Evolutionary conservation across 2,888 invertebrate genomes (phyloP), one percentile per base, ranked within the genome.

Genomic region (Strigamia maritima): DNA sequence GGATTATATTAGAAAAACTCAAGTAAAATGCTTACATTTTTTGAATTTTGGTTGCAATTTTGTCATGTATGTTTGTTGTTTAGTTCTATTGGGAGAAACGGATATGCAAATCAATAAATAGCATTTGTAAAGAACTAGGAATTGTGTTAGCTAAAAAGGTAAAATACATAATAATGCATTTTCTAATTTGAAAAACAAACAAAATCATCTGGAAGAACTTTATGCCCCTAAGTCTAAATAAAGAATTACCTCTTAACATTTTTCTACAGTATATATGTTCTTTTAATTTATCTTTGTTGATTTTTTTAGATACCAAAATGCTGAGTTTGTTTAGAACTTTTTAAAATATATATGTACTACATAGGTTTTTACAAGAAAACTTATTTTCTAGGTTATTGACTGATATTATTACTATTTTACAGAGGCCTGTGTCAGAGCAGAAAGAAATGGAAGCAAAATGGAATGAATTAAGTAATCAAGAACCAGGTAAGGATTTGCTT

Each of bases 71-170:
- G 81, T 31, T 49, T 79, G 44, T 40, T 75, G 40, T n/a, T 44
- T 82, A 87, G 85, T 83, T 83, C 81, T 83, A 84, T 80, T 98
- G 97, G 97, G 97, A 97, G 85, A 92, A 94, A 83, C 89, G 97
- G 81, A 95, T 98, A 78, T 92, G 95, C 83, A 97, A 97, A 87
- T 97, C 96, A 26, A 88, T 98, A 79, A 95, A 96, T 87, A 95
- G 96, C 0, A 97, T 97, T 94, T 95, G 95, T 83, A 92, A 91
- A 70, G 97, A 98, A 86, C 87, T 97, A 75, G 93, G 93, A 49
- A 92, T 95, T 74, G 92, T 94, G 7, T 86, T 96, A 31, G 85
- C 86, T 24, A 83, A 84, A 82, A 85, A 84, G 83, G 86, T 86
- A 38, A 65, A 12, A 12, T 22, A 22, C n/a, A n/a, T n/a, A n/a